Conservation (phyloP, 2,797 vertebrate species). For the Iguana delicatissima region DNA sequence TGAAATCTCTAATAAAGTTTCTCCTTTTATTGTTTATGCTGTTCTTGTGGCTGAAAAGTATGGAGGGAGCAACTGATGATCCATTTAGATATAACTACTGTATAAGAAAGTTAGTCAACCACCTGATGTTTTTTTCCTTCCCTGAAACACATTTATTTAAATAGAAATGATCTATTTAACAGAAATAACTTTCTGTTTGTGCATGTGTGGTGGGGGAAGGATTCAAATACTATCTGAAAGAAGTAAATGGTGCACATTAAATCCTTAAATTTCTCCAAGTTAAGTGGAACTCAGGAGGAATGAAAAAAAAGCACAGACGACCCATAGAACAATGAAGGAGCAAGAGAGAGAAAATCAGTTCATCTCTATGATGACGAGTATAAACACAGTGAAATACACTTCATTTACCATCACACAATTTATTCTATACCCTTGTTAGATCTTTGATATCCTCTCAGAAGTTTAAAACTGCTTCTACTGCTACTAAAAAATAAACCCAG, state of each 20-base stretch:
- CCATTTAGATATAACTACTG: slow-evolving; percentile 4
- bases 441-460: neutral
- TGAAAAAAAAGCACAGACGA: neutral
- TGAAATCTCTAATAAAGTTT: slow-evolving; percentile 50
- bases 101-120: neutral
- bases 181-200: too few relatives aligned
- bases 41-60: slow-evolving; percentile 23
- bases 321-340: neutral
- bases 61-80: neutral
- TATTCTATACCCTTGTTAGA: neutral
- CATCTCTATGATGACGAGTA: neutral
- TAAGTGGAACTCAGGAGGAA: neutral
- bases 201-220: too few relatives aligned
- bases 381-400: neutral
- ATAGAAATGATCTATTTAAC: neutral
- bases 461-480: neutral
- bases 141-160: neutral
- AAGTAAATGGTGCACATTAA: neutral
- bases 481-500: neutral
- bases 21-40: slow-evolving; percentile 36
- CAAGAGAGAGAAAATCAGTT: neutral
- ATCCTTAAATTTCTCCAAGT: neutral
- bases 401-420: neutral
- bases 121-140: neutral
- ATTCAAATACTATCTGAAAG: neutral